Conservation (phyloP, 2,113 vertebrate genomes). For the Orientallactaga bullata region DNA sequence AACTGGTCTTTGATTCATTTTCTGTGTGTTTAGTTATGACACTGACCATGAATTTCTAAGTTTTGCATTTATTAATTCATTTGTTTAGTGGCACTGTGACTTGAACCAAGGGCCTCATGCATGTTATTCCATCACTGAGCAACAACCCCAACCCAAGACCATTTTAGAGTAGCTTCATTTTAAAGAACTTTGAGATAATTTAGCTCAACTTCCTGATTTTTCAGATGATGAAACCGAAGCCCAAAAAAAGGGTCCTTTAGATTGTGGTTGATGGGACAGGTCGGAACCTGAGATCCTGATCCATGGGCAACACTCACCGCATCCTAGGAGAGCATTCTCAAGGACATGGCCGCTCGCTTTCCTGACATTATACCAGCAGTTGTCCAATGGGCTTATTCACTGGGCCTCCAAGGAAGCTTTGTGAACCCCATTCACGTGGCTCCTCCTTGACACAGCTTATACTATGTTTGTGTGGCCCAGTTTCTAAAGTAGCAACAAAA, state of each 20-base stretch:
- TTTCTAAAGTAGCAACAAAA: conserved; percentile 37
- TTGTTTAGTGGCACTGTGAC: neutral
- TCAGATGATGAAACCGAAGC: neutral
- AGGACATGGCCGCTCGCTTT: neutral
- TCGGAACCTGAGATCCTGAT: neutral
- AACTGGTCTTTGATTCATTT: neutral
- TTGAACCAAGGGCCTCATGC: neutral
- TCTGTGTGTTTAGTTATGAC: neutral
- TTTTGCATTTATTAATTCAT: neutral
- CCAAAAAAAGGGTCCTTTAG: neutral
- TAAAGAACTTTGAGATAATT: neutral
- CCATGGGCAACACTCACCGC: neutral
- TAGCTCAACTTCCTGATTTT: conserved; percentile 22
- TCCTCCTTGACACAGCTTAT: neutral
- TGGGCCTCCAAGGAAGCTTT: neutral
- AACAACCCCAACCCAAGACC: neutral
- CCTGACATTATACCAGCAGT: neutral
- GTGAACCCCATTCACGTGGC: neutral
- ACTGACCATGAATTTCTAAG: conserved; percentile 15
- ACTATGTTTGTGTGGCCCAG: neutral
- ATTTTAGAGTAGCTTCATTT: conserved; percentile 7
- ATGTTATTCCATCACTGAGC: neutral
- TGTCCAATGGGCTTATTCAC: neutral
- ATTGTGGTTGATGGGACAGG: neutral
- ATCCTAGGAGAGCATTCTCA: neutral